phyloP scores from a whole-genome alignment of 1,140 invertebrate genomes.

The Gyrodactylus bullatarudis region DNA sequence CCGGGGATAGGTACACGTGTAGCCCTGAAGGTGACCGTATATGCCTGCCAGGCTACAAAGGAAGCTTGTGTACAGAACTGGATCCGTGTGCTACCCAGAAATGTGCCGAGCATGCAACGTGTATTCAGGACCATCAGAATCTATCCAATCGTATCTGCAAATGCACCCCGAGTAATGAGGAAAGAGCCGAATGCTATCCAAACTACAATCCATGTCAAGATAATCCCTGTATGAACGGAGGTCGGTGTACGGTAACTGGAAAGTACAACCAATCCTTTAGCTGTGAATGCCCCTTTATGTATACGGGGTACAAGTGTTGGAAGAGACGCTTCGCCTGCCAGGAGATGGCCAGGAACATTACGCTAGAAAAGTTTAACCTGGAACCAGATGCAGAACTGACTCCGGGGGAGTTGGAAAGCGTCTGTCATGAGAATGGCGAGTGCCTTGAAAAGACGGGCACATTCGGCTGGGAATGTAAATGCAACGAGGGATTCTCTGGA shows the following conservation, averaged over 20 bases:
- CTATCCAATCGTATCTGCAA: neutral
- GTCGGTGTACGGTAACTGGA: neutral
- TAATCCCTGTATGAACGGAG: neutral
- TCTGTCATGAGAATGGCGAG: neutral
- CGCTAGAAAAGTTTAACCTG: neutral
- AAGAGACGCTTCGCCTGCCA: neutral
- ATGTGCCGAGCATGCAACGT: neutral
- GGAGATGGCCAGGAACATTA: neutral
- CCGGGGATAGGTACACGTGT: neutral
- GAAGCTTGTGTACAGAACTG: neutral
- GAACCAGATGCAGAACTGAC: neutral
- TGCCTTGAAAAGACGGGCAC: neutral
- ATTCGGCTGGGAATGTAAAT: neutral
- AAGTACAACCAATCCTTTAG: neutral
- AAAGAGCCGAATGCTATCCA: neutral
- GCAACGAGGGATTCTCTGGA: neutral
- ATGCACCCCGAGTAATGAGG: neutral
- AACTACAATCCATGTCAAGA: neutral
- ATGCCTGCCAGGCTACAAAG: neutral
- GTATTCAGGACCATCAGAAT: neutral
- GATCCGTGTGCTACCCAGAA: neutral
- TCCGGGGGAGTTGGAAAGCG: neutral
- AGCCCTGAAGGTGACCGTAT: neutral
- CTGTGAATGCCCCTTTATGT: neutral
- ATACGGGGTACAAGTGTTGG: neutral